Percentiles rank a stretch among this genome's conserved stretches.
phyloP scores from a whole-genome alignment of 2,888 invertebrate species.

The Hoplodrina blanda region DNA sequence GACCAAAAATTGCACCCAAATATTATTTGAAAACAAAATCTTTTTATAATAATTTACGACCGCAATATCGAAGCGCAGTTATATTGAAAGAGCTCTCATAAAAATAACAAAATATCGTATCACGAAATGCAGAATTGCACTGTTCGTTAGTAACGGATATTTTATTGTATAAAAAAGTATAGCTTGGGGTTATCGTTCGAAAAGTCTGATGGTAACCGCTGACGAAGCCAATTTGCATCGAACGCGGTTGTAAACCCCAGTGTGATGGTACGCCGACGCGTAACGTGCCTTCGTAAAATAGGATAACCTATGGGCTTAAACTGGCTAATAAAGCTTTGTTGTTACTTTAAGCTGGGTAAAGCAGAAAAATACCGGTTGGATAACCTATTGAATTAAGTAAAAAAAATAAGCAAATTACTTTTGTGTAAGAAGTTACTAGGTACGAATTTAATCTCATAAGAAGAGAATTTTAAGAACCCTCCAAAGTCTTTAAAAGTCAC shows the following conservation, averaged over 20 bases:
- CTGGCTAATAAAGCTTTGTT: slow-evolving; percentile 26
- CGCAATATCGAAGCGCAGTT: slow-evolving; percentile 21
- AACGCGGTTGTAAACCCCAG: slow-evolving; percentile 49
- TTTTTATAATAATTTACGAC: slow-evolving; percentile 8
- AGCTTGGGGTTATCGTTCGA: slow-evolving; percentile 32
- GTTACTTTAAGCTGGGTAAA: slow-evolving; percentile 7
- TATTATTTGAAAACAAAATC: slow-evolving; percentile 8
- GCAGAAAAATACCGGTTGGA: neutral
- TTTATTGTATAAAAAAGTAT: slow-evolving; percentile 32
- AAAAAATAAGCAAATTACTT: neutral
- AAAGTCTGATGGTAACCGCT: slow-evolving; percentile 45
- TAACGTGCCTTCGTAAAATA: slow-evolving; percentile 46
- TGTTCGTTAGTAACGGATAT: slow-evolving; percentile 41
- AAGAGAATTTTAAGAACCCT: neutral
- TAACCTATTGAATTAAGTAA: neutral
- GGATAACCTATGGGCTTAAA: slow-evolving; percentile 36
- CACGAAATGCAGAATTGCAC: slow-evolving; percentile 36
- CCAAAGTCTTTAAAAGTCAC: neutral
- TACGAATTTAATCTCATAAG: neutral
- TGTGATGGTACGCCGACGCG: slow-evolving; percentile 42
- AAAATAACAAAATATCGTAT: slow-evolving; percentile 35
- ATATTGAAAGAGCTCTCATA: slow-evolving; percentile 30
- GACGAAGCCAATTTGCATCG: slow-evolving; percentile 54
- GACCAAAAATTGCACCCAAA: neutral
- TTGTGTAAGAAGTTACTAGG: neutral